Conservation (phyloP, 2,113 vertebrate species). For the Motacilla alba region DNA sequence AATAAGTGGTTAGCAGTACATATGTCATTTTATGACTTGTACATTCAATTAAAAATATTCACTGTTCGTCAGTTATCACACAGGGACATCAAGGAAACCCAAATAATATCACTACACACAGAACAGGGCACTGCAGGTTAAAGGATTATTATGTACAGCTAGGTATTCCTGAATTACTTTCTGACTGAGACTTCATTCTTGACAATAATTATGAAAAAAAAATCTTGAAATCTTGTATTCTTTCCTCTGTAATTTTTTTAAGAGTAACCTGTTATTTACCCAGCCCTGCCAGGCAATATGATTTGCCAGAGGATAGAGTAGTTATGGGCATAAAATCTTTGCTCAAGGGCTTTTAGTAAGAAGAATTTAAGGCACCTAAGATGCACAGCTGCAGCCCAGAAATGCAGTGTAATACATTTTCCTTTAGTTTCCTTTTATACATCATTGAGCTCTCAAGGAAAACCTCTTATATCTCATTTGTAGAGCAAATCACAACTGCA, state of each 20-base stretch:
- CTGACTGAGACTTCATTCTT: not conserved
- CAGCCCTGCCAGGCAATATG: not conserved
- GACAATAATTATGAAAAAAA: not conserved
- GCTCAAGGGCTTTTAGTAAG: not conserved
- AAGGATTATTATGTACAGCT: not conserved
- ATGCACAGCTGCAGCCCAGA: not conserved
- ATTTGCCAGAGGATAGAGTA: not conserved
- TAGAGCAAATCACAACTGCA: conserved; percentile 30
- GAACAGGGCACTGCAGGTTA: not conserved
- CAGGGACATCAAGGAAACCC: not conserved
- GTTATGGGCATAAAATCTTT: not conserved
- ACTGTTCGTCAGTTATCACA: conserved; percentile 2
- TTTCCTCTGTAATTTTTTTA: not conserved
- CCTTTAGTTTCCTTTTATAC: not conserved
- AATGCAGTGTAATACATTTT: not conserved
- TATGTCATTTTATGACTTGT: not conserved
- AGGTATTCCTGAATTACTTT: not conserved
- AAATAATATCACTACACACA: not conserved
- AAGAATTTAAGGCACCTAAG: not conserved
- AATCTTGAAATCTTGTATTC: not conserved
- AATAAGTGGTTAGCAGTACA: not conserved
- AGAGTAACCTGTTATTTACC: not conserved
- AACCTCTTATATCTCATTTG: conserved; percentile 31
- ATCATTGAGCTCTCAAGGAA: conserved; percentile 24
- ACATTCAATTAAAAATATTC: not conserved